Conservation (phyloP, 2,797 vertebrate species). For the Lindbergichthys nudifrons region DNA sequence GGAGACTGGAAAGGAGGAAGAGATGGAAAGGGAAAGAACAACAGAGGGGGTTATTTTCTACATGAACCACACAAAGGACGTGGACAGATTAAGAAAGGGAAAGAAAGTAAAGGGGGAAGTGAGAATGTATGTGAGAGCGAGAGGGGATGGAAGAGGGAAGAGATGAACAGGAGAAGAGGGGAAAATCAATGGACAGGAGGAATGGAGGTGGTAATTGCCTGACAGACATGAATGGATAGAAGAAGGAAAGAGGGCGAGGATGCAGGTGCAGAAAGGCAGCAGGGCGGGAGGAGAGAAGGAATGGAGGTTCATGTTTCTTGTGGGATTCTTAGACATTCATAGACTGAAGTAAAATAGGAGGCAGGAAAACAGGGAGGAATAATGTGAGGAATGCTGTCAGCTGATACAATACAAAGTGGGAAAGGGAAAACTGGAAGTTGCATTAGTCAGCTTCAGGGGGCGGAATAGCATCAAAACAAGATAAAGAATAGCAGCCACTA, state of each 20-base stretch:
- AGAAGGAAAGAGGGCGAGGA: slow-evolving; percentile 32
- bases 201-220: slow-evolving; percentile 72
- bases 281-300: slow-evolving; percentile 3
- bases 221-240: slow-evolving; percentile 63
- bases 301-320: slow-evolving; percentile 33
- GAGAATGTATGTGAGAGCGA: slow-evolving; percentile 47
- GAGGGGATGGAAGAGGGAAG: slow-evolving; percentile 48
- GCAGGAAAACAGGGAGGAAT: slow-evolving; percentile 13
- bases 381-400: slow-evolving; percentile 19
- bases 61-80: slow-evolving; percentile 29
- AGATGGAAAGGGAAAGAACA: slow-evolving; percentile 33
- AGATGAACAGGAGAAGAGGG: slow-evolving; percentile 51
- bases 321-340: slow-evolving; percentile 21
- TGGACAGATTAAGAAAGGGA: slow-evolving; percentile 39
- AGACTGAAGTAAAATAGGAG: slow-evolving; percentile 1
- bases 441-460: not conserved
- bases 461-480: not conserved
- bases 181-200: slow-evolving; percentile 69
- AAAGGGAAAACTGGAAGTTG: slow-evolving; percentile 2
- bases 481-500: not conserved
- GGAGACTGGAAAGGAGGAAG: slow-evolving; percentile 9
- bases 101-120: slow-evolving; percentile 35
- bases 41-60: slow-evolving; percentile 33
- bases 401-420: not conserved
- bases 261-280: slow-evolving; percentile 47